phyloP scores from a whole-genome alignment of 2,888 invertebrate species.

The Latrodectus elegans region DNA sequence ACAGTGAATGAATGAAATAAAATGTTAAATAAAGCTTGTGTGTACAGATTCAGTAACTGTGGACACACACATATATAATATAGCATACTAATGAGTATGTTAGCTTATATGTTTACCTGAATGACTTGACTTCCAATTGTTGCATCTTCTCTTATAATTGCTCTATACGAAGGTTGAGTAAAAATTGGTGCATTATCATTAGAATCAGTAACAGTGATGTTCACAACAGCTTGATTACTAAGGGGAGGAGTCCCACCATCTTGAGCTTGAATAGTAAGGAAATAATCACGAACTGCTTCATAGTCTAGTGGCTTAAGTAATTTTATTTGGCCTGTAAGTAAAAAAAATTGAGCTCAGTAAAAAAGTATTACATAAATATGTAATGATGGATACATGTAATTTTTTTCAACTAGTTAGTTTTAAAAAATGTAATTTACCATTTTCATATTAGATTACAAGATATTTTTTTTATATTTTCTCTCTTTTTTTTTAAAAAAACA shows the following conservation, averaged over 20 bases:
- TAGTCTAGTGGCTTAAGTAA: conserved; percentile 89
- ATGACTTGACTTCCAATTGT: conserved; percentile 77
- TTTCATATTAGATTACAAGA: too few species aligned
- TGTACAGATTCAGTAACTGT: too few species aligned
- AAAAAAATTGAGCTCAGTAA: neutral
- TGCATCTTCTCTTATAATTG: conserved; percentile 87
- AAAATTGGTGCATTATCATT: conserved; percentile 92
- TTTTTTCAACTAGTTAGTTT: too few species aligned
- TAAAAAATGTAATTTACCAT: too few species aligned
- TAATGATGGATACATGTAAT: neutral
- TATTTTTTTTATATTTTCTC: too few species aligned
- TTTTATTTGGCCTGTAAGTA: conserved; percentile 79
- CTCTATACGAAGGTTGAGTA: conserved; percentile 84
- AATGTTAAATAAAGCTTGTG: too few species aligned
- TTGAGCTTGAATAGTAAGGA: conserved; percentile 90
- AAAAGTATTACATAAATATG: neutral
- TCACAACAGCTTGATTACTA: conserved; percentile 89
- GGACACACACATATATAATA: too few species aligned
- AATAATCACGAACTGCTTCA: conserved; percentile 89
- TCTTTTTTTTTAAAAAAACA: too few species aligned
- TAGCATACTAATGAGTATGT: neutral
- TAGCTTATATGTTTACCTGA: conserved; percentile 38
- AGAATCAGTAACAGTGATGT: conserved; percentile 87
- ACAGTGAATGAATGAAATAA: too few species aligned
- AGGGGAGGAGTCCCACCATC: conserved; percentile 94